phyloP scores from a whole-genome alignment of 2,888 invertebrate species.

The Osmoderma eremita region DNA sequence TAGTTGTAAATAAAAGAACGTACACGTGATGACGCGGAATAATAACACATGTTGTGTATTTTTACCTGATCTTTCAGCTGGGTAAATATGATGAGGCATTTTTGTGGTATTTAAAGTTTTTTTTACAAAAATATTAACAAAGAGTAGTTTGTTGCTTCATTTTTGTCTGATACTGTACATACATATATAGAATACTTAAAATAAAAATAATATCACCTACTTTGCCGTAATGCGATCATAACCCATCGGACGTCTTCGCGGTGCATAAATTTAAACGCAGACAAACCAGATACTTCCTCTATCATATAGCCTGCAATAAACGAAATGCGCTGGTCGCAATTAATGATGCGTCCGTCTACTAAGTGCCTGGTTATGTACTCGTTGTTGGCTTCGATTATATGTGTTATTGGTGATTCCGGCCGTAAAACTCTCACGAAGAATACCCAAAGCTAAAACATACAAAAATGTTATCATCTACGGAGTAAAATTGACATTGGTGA shows the following conservation, averaged over 20 bases:
- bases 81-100: too few relatives aligned
- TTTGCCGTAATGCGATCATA: slow-evolving; percentile 85
- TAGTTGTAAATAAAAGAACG: too few relatives aligned
- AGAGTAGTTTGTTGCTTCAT: too few relatives aligned
- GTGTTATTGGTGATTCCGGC: slow-evolving; percentile 75
- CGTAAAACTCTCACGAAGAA: slow-evolving; percentile 79
- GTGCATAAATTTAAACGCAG: slow-evolving; percentile 91
- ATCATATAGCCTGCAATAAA: slow-evolving; percentile 89
- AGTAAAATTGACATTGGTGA: neutral
- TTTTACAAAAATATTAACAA: too few relatives aligned
- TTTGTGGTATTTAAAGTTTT: too few relatives aligned
- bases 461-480: slow-evolving; percentile 17
- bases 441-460: slow-evolving; percentile 68
- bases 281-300: slow-evolving; percentile 87
- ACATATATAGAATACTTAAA: neutral
- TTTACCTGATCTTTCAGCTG: too few relatives aligned
- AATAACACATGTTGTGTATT: too few relatives aligned
- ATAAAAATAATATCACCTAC: slow-evolving; percentile 64
- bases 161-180: too few relatives aligned
- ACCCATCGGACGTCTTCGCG: slow-evolving; percentile 90
- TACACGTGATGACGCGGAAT: too few relatives aligned
- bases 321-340: slow-evolving; percentile 91
- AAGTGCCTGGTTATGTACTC: slow-evolving; percentile 92
- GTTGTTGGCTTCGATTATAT: slow-evolving; percentile 75
- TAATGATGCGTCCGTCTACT: slow-evolving; percentile 88